These are phyloP conservation scores for Drosophila formosana DNA, from an alignment of 2,888 invertebrate genomes.

Conservation along the genomic window DNA sequence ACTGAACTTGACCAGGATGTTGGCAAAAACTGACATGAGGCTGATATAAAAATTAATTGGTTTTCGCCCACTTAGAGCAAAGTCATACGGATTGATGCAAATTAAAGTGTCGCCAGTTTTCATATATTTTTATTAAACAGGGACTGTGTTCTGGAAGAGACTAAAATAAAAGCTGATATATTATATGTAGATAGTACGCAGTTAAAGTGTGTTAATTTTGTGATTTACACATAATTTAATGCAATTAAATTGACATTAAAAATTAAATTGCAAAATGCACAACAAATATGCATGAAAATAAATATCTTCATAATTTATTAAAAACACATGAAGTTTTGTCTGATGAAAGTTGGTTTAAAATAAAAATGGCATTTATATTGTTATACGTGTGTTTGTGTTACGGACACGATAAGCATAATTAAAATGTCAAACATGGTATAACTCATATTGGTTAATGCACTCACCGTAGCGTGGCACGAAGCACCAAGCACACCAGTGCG, in stretches of 20 bases:
- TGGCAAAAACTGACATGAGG: slow-evolving; percentile 39
- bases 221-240: slow-evolving; percentile 56
- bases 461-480: slow-evolving; percentile 7
- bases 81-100: slow-evolving; percentile 27
- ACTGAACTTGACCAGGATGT: slow-evolving; percentile 18
- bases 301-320: slow-evolving; percentile 35
- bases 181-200: not conserved
- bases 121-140: not conserved
- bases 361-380: slow-evolving; percentile 42
- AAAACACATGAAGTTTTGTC: slow-evolving; percentile 18
- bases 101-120: slow-evolving; percentile 27
- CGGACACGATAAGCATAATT: slow-evolving; percentile 63
- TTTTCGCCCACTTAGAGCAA: slow-evolving; percentile 50
- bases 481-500: not conserved
- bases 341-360: slow-evolving; percentile 37
- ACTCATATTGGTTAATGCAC: slow-evolving; percentile 67
- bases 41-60: slow-evolving; percentile 74
- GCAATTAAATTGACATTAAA: slow-evolving; percentile 64
- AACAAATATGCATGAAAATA: slow-evolving; percentile 9
- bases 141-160: too few species aligned
- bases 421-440: slow-evolving; percentile 71
- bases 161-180: not conserved
- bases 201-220: not conserved
- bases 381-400: slow-evolving; percentile 37
- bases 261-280: slow-evolving; percentile 31